phyloP scores from a whole-genome alignment of 2,797 vertebrate genomes.

The Hemitrygon akajei region DNA sequence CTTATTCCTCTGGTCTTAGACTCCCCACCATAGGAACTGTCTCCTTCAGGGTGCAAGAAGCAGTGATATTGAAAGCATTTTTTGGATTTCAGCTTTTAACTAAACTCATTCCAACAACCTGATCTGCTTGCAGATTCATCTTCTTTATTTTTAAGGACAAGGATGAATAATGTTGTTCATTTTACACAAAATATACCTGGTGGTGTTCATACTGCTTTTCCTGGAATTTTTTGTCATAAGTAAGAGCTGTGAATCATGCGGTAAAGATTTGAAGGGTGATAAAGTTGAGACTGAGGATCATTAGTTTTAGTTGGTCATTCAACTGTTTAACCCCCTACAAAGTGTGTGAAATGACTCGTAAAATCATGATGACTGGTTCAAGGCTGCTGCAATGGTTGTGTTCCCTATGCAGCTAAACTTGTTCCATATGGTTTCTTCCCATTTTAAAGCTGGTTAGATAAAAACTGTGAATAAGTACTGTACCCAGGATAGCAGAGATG shows the following conservation, averaged over 20 bases:
- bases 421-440: not conserved
- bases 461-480: not conserved
- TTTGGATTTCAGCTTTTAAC: not conserved
- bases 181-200: not conserved
- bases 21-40: no score
- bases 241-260: not conserved
- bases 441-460: not conserved
- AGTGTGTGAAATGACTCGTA: slow-evolving; percentile 4
- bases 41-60: not conserved
- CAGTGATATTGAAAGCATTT: not conserved
- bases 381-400: not conserved
- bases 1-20: no score
- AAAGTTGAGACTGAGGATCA: not conserved
- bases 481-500: no score
- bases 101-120: not conserved
- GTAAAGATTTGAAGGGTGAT: not conserved
- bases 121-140: not conserved
- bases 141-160: not conserved
- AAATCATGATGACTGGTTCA: not conserved
- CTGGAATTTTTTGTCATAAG: not conserved
- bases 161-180: not conserved
- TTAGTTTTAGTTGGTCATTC: not conserved
- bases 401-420: no score
- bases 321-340: not conserved
- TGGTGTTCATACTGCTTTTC: not conserved